phyloP scores from a whole-genome alignment of 2,113 vertebrate genomes.

The Barnardius zonarius region DNA sequence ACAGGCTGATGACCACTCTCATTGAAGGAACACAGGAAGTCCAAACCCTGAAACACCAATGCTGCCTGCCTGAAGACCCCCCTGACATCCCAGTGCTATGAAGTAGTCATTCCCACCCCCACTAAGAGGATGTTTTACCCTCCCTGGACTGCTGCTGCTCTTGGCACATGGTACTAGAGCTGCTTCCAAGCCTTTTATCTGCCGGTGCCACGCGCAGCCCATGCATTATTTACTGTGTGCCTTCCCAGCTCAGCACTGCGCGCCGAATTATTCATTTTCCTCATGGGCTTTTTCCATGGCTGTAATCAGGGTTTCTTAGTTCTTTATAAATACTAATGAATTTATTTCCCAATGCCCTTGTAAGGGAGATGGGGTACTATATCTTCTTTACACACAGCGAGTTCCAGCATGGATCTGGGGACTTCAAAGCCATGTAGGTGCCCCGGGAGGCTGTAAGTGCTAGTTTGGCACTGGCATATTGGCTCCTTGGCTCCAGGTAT shows the following conservation, averaged over 20 bases:
- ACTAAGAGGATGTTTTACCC: accelerated
- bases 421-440: background rate
- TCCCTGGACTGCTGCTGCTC: background rate
- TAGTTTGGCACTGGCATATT: too few relatives aligned
- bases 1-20: background rate
- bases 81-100: accelerated
- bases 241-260: background rate
- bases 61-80: background rate
- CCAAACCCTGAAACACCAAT: accelerated
- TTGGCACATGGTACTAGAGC: accelerated
- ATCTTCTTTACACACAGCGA: background rate
- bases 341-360: background rate
- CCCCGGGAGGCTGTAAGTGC: background rate
- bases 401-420: accelerated
- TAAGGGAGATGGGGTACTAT: background rate
- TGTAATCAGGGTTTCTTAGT: conserved; percentile 16
- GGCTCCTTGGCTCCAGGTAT: background rate
- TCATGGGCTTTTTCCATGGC: background rate
- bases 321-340: conserved; percentile 39
- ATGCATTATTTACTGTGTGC: background rate
- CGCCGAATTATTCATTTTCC: background rate
- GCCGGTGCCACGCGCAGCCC: background rate
- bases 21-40: accelerated
- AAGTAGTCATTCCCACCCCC: background rate
- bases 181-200: background rate